phyloP scores from a whole-genome alignment of 2,888 invertebrate species.

The Emmelina monodactyla region DNA sequence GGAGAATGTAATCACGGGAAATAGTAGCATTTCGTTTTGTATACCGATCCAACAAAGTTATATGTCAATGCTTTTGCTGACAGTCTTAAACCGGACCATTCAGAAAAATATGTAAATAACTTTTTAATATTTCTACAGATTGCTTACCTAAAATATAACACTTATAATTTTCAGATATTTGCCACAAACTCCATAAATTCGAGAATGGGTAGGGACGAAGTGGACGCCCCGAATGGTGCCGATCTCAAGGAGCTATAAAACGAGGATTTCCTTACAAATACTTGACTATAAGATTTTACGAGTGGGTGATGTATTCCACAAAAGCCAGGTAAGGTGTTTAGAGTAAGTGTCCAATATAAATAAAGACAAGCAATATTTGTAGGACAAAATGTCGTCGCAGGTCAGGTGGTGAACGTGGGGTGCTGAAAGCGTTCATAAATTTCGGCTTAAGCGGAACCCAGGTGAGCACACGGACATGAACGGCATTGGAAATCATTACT shows the following conservation, averaged over 20 bases:
- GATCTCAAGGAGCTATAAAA: conserved; percentile 1
- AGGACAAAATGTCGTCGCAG: conserved; percentile 48
- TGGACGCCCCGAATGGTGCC: too few relatives aligned
- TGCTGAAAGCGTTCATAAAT: conserved; percentile 61
- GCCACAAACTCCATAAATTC: not conserved
- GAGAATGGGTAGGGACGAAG: too few relatives aligned
- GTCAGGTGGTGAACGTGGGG: conserved; percentile 63
- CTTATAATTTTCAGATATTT: not conserved
- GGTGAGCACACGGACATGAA: conserved; percentile 44
- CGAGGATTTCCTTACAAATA: not conserved
- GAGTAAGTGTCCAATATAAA: conserved; percentile 45
- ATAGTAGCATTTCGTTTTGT: too few relatives aligned
- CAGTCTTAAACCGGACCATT: too few relatives aligned
- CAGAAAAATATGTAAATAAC: too few relatives aligned
- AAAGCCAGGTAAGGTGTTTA: conserved; percentile 23
- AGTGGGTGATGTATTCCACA: conserved; percentile 12
- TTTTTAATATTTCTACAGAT: not conserved
- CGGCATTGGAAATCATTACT: too few relatives aligned
- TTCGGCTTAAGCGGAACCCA: conserved; percentile 45
- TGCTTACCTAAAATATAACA: not conserved
- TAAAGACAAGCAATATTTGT: conserved; percentile 47
- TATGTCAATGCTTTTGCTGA: too few relatives aligned
- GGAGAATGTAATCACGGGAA: too few relatives aligned
- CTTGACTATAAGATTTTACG: conserved; percentile 10
- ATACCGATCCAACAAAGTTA: too few relatives aligned